phyloP scores from a whole-genome alignment of 1,140 invertebrate genomes.

The Heterodera schachtii region DNA sequence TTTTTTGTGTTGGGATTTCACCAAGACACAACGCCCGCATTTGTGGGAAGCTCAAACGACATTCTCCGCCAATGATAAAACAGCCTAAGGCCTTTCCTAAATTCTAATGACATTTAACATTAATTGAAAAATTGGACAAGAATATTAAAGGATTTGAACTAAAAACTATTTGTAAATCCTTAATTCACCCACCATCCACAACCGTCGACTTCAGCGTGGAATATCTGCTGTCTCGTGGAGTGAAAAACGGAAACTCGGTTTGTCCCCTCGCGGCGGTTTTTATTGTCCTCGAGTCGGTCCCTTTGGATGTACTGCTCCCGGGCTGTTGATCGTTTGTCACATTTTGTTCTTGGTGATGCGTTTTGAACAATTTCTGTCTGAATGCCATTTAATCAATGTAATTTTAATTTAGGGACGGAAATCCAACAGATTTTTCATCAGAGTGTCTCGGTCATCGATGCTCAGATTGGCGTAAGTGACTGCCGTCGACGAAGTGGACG shows the following conservation, averaged over 20 bases:
- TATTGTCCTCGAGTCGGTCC: neutral
- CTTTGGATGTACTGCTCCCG: neutral
- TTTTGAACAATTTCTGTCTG: conserved; percentile 22
- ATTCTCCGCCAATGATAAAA: conserved; percentile 33
- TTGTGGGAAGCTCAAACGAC: conserved; percentile 26
- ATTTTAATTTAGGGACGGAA: neutral
- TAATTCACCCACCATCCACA: neutral
- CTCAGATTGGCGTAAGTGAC: neutral
- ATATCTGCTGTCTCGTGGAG: neutral
- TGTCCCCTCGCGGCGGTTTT: neutral
- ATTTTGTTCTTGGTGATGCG: conserved; percentile 11
- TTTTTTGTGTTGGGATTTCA: conserved; percentile 25
- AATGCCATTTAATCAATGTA: neutral
- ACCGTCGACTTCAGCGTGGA: conserved; percentile 22
- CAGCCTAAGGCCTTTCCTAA: conserved; percentile 6
- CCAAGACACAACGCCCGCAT: conserved; percentile 27
- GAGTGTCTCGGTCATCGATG: conserved; percentile 10
- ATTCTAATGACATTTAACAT: neutral
- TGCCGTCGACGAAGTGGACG: neutral
- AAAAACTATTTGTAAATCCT: no score
- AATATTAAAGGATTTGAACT: no score
- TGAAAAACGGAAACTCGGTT: neutral
- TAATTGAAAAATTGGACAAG: no score
- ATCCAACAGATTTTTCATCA: conserved; percentile 18
- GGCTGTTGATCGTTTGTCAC: neutral